Percentiles rank a stretch among this genome's conserved stretches.
These are phyloP conservation scores for Melanostoma scalare DNA, from an alignment of 2,888 invertebrate species.

Conservation along the genomic window DNA sequence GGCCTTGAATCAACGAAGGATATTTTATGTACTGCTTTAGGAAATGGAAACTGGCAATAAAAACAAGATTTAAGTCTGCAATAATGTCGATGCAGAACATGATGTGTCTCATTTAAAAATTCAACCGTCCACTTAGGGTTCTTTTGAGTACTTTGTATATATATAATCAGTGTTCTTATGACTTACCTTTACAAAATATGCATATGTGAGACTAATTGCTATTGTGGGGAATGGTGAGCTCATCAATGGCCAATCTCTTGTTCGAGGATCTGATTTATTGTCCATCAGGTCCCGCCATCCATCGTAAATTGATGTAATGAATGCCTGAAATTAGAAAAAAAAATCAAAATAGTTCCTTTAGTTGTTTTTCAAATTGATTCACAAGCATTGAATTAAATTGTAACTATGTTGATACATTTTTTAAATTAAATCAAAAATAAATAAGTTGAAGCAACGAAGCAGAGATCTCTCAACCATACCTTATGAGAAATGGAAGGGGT, in stretches of 20 bases:
- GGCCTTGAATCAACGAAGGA: conserved; percentile 43
- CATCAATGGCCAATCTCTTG: conserved; percentile 91
- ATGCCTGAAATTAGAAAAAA: conserved; percentile 77
- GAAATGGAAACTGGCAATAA: conserved; percentile 38
- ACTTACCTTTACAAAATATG: conserved; percentile 87
- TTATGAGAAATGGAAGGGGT: too few relatives aligned
- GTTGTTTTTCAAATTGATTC: too few relatives aligned
- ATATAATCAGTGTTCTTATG: not conserved
- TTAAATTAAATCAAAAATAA: too few relatives aligned
- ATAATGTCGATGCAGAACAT: conserved; percentile 15
- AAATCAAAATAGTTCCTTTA: conserved; percentile 7
- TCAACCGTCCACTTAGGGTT: not conserved
- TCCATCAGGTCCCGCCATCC: conserved; percentile 88
- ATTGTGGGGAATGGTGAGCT: conserved; percentile 91
- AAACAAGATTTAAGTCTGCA: conserved; percentile 25
- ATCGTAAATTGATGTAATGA: conserved; percentile 80
- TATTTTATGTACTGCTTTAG: not conserved
- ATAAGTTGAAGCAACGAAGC: too few relatives aligned
- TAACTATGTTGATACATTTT: too few relatives aligned
- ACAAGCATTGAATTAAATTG: too few relatives aligned
- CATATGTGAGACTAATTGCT: conserved; percentile 88
- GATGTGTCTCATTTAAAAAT: conserved; percentile 22
- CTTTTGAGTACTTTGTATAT: not conserved
- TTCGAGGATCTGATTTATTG: conserved; percentile 92
- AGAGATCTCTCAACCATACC: too few relatives aligned